phyloP scores from a whole-genome alignment of 2,888 invertebrate species.

The Drosophila subquinaria region DNA sequence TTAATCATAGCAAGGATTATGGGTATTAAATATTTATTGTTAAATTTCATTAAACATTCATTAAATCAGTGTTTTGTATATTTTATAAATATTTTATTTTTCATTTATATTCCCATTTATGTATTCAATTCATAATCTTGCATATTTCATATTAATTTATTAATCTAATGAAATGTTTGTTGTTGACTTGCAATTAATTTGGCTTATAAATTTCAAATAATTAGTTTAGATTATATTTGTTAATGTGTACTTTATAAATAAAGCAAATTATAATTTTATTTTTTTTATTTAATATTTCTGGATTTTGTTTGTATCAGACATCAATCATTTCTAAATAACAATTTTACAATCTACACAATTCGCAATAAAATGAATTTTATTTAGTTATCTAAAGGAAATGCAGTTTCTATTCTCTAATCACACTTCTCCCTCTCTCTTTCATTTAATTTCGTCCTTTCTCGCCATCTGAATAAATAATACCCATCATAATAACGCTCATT shows the following conservation, averaged over 20 bases:
- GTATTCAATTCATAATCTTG: not conserved
- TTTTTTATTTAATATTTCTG: not conserved
- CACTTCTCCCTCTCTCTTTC: not conserved
- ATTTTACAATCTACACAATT: not conserved
- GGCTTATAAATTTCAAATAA: not conserved
- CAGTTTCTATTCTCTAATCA: not conserved
- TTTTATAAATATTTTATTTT: not conserved
- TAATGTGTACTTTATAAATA: not conserved
- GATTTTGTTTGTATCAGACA: not conserved
- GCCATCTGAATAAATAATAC: slow-evolving; percentile 36
- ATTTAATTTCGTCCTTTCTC: no score
- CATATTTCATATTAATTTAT: not conserved
- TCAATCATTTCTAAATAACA: not conserved
- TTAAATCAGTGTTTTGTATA: not conserved
- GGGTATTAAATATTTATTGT: not conserved
- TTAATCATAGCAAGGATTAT: slow-evolving; percentile 1
- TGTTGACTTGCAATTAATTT: not conserved
- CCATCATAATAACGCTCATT: slow-evolving; percentile 56
- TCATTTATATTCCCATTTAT: not conserved
- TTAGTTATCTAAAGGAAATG: slow-evolving; percentile 1
- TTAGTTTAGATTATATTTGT: no score
- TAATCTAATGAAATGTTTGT: not conserved
- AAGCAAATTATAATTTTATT: no score
- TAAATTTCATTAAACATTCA: not conserved
- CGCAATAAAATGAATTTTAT: slow-evolving; percentile 6